A percentile compares a stretch with the other conserved stretches of the same genome.
phyloP scores from a whole-genome alignment of 1,140 invertebrate genomes.

The Microplitis demolitor region DNA sequence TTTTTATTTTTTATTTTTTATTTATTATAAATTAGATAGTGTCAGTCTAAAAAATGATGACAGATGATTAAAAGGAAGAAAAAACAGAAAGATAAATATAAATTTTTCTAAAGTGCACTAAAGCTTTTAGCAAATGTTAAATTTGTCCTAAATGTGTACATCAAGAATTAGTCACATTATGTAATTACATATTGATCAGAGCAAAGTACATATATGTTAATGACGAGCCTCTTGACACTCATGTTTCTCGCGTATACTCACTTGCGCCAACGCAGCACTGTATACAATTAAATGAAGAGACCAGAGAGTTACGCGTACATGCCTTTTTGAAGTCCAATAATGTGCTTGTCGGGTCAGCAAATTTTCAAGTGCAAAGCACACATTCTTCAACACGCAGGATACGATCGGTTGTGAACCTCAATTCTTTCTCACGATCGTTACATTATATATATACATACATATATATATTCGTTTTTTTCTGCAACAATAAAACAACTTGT shows the following conservation, averaged over 20 bases:
- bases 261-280: not conserved
- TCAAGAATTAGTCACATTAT: not conserved
- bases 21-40: too few species aligned
- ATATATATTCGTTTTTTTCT: not conserved
- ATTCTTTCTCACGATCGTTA: not conserved
- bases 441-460: not conserved
- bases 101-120: too few species aligned
- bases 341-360: conserved; percentile 4
- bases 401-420: not conserved
- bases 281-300: not conserved
- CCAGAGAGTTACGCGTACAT: not conserved
- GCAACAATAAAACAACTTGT: not conserved
- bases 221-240: not conserved
- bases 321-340: conserved; percentile 7
- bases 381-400: conserved; percentile 5
- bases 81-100: too few species aligned
- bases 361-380: conserved; percentile 20
- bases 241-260: not conserved
- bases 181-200: not conserved
- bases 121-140: not conserved
- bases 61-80: too few species aligned
- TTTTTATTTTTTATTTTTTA: too few species aligned
- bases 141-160: not conserved
- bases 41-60: too few species aligned
- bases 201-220: not conserved